phyloP scores from a whole-genome alignment of 1,140 invertebrate species.

The Drepana arcuata region DNA sequence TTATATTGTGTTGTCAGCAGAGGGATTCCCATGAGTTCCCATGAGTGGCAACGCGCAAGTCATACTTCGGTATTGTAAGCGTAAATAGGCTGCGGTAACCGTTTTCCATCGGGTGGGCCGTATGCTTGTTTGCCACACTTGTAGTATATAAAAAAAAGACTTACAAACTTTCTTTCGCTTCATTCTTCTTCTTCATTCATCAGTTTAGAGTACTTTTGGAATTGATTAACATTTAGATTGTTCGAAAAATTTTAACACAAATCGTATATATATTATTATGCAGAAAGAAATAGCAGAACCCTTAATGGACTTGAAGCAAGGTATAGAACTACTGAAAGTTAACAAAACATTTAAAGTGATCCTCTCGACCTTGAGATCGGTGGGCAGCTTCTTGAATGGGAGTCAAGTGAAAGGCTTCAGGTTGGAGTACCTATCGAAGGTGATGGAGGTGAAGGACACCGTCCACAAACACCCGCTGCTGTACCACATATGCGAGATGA shows the following conservation, averaged over 20 bases:
- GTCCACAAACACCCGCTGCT: constrained; percentile 98
- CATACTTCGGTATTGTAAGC: too few relatives aligned
- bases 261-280: constrained; percentile 6
- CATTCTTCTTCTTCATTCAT: too few relatives aligned
- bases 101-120: background rate
- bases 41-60: too few relatives aligned
- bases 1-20: too few relatives aligned
- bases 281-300: constrained; percentile 97
- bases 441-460: constrained; percentile 99
- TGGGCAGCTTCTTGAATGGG: constrained; percentile 98
- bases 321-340: constrained; percentile 89
- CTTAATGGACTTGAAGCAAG: constrained; percentile 97
- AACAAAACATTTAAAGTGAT: constrained; percentile 97
- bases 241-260: background rate
- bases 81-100: background rate
- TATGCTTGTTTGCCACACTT: background rate
- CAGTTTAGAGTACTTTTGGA: too few relatives aligned
- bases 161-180: background rate
- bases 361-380: constrained; percentile 91
- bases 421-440: constrained; percentile 97
- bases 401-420: constrained; percentile 97
- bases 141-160: background rate
- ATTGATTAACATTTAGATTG: background rate
- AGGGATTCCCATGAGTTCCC: too few relatives aligned
- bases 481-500: constrained; percentile 97